Conservation (phyloP, 2,797 vertebrate genomes). For the Myripristis jacobus region DNA sequence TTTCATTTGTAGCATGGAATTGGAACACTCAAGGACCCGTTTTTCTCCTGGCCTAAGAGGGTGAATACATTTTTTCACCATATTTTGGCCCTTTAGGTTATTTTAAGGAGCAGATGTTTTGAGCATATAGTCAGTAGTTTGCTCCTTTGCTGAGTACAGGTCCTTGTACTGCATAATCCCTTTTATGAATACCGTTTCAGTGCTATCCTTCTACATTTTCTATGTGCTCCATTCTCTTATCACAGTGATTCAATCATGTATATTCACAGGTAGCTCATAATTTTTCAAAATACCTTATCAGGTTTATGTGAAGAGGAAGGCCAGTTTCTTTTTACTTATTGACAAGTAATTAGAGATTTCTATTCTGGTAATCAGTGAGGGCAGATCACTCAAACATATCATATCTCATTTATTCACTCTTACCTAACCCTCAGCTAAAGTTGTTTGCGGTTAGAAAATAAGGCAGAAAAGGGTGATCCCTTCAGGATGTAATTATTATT, state of each 20-base stretch:
- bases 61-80: constrained; percentile 4
- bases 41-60: neutral
- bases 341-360: neutral
- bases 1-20: constrained; percentile 11
- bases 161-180: neutral
- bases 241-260: neutral
- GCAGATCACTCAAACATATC: constrained; percentile 1
- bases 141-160: constrained; percentile 6
- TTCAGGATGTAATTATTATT: constrained; percentile 24
- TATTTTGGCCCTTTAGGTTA: constrained; percentile 10
- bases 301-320: neutral
- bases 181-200: neutral
- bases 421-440: constrained; percentile 2
- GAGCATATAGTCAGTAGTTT: constrained; percentile 15
- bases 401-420: too few species aligned
- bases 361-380: neutral
- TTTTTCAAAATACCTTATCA: constrained; percentile 3
- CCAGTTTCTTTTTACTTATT: neutral
- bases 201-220: too few species aligned
- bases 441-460: constrained; percentile 3
- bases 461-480: neutral
- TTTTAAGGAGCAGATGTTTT: neutral
- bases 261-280: neutral
- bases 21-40: neutral
- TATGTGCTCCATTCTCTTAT: neutral